Percentiles rank a stretch among this genome's conserved stretches.
These are phyloP conservation scores for Drosophila lacertosa DNA, from an alignment of 1,140 invertebrate genomes.

Conservation along the genomic window DNA sequence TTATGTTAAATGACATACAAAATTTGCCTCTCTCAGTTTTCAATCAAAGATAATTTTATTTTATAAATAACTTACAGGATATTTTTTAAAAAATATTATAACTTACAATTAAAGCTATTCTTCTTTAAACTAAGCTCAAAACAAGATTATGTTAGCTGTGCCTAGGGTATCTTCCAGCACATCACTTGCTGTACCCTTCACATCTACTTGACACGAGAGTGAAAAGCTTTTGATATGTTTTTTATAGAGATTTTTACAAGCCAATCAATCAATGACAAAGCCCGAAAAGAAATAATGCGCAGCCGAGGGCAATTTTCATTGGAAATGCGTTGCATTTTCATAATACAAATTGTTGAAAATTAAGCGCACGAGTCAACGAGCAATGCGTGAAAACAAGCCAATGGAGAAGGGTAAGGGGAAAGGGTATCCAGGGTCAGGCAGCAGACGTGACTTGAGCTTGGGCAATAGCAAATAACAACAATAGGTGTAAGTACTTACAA, in stretches of 20 bases:
- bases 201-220: constrained; percentile 50
- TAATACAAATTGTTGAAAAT: constrained; percentile 79
- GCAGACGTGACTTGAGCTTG: constrained; percentile 55
- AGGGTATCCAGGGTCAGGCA: constrained; percentile 36
- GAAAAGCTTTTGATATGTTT: constrained; percentile 56
- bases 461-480: constrained; percentile 43
- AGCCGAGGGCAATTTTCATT: constrained; percentile 55
- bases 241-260: constrained; percentile 39
- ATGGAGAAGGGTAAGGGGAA: not conserved
- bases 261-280: constrained; percentile 78
- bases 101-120: too few relatives aligned
- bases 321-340: constrained; percentile 75
- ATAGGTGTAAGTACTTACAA: constrained; percentile 23
- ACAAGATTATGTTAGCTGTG: too few relatives aligned
- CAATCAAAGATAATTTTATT: too few relatives aligned
- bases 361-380: constrained; percentile 78
- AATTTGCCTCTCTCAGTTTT: too few relatives aligned
- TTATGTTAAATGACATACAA: too few relatives aligned
- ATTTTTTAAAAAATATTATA: too few relatives aligned
- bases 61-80: too few relatives aligned
- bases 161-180: not conserved
- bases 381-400: constrained; percentile 73
- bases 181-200: not conserved
- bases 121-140: too few relatives aligned
- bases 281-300: constrained; percentile 1